Base-by-base conservation (phyloP, 2,888 invertebrate genomes). In the Therioaphis trifolii region DNA sequence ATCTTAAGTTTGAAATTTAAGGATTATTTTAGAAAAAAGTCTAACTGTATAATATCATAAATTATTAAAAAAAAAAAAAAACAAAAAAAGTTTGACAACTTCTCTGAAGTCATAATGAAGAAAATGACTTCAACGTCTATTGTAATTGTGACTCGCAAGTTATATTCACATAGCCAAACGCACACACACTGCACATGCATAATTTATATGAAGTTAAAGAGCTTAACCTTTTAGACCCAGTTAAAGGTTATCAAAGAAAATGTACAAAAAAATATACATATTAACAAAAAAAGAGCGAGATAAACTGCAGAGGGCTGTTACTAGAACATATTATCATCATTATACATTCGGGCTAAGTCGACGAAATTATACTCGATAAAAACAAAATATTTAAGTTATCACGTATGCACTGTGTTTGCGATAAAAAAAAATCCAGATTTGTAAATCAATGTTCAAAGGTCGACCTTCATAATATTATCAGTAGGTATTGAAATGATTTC, bases 161-260 rank as follows among this genome's bases (percentile, higher is more conserved):
- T 35, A 5, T 7, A 35, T 35, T 35, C 35, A 7, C 35, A 35
- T 35, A 35, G 11, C n/a, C 35, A 63, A 46, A 66, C 49, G 29
- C 18, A 12, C 15, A 15, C 29, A 49, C 24, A 11, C 58, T n/a
- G 5, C 18, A 43, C 40, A 78, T 40, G 52, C 63, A 29, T 29
- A 74, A 74, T 82, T 52, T 52, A n/a, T 52, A 49, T 52, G 61
- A 63, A 82, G 63, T 12, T n/a, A 15, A 5, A 18, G n/a, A 12
- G 40, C 63, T 74, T 63, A 82, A 82, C 74, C 66, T 74, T 14
- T 3, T 52, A 40, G 21, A 43, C 35, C 24, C 40, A 74, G 29
- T 63, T 18, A 82, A 49, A 82, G 82, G 66, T 82, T 82, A 82
- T 82, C 82, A 82, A 69, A 52, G 66, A 27, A 15, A 27, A 18